Evolutionary conservation across 2,888 invertebrate genomes (phyloP), one percentile per base, ranked within the genome.

Genomic region (Cantharis nigra): DNA sequence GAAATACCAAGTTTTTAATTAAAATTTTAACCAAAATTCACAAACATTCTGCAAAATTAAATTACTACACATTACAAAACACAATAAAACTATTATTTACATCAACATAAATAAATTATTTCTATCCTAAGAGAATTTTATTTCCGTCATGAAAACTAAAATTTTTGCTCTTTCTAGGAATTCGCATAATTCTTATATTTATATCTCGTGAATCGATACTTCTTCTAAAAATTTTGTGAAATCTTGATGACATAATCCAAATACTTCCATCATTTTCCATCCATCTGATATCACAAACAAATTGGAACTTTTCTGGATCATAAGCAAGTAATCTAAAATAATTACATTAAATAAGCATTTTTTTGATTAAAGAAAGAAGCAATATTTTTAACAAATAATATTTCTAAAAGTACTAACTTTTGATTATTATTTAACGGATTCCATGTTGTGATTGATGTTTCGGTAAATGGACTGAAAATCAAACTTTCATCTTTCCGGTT

Each of bases 401-500:
- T n/a, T n/a, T n/a, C n/a, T n/a, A n/a, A n/a, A n/a, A n/a, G n/a
- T 16, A 16, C 18, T 14, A 67, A 94, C 95, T 91, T 92, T 87
- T 96, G 96, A 63, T 91, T 88, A 82, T 94, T 94, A 4, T 91
- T 93, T 63, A 91, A 87, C 0, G 96, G 96, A 83, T 94, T 94
- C 94, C 95, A 96, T 1, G 93, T 91, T 2, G 95, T 95, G 13
- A 96, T 89, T 0, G 96, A 95, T 0, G 95, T 95, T 88, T 96
- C 96, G 0, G 92, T 91, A 70, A 96, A 88, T 0, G 96, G 96
- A 79, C 95, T 93, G 87, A 96, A 96, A 81, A 94, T 90, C 74
- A 96, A 91, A 62, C 94, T 93, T 78, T 95, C 94, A 81, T 95
- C 95, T 0, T 90, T 89, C 0, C 93, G 92, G 80, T 95, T 94